Evolutionary conservation across 2,797 vertebrate genomes (phyloP), one percentile per base, ranked within the genome.

Genomic region (Clarias platycephalus): DNA sequence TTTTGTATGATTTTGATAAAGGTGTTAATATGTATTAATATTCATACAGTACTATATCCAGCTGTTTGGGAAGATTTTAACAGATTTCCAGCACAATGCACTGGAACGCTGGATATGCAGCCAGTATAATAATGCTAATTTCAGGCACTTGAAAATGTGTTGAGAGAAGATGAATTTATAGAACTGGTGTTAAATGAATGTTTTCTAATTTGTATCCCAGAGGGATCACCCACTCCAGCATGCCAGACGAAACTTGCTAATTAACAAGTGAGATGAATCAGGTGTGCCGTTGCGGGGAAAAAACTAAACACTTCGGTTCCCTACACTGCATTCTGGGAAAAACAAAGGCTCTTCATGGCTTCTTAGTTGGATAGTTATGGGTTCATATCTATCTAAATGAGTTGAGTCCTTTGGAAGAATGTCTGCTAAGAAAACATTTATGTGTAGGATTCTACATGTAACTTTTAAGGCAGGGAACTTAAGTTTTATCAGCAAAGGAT

Each of bases 251-350:
- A 84, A 64, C 40, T 53, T 55, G 83, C 40, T 72, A 80, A 84
- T 80, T 80, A 84, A 71, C 64, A 79, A 78, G 67, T 71, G 76
- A 79, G 55, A 37, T 70, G 83, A 70, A 71, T 79, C 64, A 72
- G 34, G 57, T 84, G 83, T 55, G 64, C 12, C 8, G 10, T 40
- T 63, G 57, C 26, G 9, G n/a, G 26, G 26, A 68, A 71, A 58
- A 28, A 26, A 16, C 66, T 34, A 49, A 60, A 62, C 75, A 28
- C 37, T 84, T 66, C 53, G 7, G 10, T 60, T 77, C 10, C 53
- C 5, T 62, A 26, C 53, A 55, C n/a, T 78, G 68, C n/a, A 53
- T 40, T 28, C 40, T n/a, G 31, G 12, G 26, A n/a, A 64, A 60
- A 37, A 58, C 26, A 20, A 62, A 9, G 34, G 1, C 20, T 49